Evolutionary conservation across 1,140 invertebrate genomes (phyloP).

Genomic region (Cydia pomonella): DNA sequence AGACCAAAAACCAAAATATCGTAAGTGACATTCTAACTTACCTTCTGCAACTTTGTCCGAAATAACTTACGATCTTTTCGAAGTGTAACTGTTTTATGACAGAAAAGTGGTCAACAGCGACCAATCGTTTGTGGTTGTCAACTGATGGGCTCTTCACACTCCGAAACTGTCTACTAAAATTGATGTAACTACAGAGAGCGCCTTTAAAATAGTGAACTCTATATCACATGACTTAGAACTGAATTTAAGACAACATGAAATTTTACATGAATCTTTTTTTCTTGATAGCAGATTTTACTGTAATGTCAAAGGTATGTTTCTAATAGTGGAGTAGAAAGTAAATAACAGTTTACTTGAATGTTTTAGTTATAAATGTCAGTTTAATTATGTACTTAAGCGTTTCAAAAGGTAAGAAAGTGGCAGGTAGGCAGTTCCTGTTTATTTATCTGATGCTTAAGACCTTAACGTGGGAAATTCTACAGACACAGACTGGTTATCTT

Average conservation of each 20-base stretch:
- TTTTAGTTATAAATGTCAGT: neutral
- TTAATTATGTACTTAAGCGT: neutral
- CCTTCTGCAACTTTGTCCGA: too few relatives aligned
- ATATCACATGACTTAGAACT: neutral
- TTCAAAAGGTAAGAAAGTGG: neutral
- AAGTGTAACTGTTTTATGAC: neutral
- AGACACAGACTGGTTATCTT: too few relatives aligned
- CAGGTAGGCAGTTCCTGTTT: neutral
- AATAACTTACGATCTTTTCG: neutral
- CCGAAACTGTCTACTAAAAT: neutral
- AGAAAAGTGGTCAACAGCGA: neutral
- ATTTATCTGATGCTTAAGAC: neutral
- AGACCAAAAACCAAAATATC: too few relatives aligned
- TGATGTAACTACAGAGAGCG: neutral
- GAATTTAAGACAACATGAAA: neutral
- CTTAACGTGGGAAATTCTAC: neutral
- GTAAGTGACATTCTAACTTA: too few relatives aligned
- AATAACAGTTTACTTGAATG: neutral
- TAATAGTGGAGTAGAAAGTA: neutral
- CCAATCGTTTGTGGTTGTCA: neutral
- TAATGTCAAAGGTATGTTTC: neutral
- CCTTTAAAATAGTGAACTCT: neutral
- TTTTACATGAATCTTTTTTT: neutral
- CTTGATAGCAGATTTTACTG: neutral
- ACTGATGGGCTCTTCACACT: neutral